Conservation (phyloP, 1,140 invertebrate genomes). For the Nomia melanderi region DNA sequence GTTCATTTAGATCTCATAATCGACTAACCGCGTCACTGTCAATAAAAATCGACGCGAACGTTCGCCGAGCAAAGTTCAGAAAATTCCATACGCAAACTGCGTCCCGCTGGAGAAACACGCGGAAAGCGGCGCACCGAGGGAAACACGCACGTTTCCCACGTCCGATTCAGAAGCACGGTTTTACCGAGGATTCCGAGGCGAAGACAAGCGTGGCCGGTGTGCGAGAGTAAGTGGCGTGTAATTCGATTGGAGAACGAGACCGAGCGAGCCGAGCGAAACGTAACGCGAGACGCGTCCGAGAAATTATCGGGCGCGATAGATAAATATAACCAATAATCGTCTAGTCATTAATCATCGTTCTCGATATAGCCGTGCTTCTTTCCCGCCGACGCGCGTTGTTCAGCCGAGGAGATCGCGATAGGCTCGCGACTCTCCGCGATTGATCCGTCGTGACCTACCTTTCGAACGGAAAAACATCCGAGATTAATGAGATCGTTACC, state of each 20-base stretch:
- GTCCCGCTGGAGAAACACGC: no score
- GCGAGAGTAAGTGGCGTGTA: not conserved
- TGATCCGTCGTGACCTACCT: slow-evolving; percentile 24
- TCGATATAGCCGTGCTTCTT: not conserved
- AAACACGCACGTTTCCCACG: not conserved
- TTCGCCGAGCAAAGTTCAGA: no score
- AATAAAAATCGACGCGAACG: no score
- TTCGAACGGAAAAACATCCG: not conserved
- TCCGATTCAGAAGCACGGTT: not conserved
- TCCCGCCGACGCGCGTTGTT: not conserved
- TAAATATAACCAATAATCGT: slow-evolving; percentile 12
- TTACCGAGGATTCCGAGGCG: not conserved
- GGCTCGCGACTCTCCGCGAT: not conserved
- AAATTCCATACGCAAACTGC: no score
- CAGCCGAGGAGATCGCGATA: slow-evolving; percentile 2
- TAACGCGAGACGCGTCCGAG: not conserved
- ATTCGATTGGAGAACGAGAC: not conserved
- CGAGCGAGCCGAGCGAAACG: not conserved
- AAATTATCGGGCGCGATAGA: not conserved
- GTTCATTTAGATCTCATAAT: no score
- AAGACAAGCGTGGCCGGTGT: not conserved
- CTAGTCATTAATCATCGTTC: slow-evolving; percentile 7
- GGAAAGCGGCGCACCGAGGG: not conserved
- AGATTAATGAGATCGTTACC: slow-evolving; percentile 22
- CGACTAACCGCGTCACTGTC: no score